Base-by-base conservation (phyloP, 2,888 invertebrate species). In the Scrobipalpa atriplicella region DNA sequence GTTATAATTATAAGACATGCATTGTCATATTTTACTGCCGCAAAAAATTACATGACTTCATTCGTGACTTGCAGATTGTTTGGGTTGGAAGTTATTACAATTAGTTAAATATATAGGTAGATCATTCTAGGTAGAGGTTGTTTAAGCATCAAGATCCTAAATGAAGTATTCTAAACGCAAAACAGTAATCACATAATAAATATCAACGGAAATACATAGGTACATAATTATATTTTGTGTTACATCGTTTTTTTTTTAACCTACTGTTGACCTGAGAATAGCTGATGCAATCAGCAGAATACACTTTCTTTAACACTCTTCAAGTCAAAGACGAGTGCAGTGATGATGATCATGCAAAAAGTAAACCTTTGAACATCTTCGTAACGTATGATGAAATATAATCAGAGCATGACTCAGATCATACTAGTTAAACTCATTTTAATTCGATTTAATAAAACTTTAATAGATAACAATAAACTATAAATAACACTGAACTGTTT, bases 401-500 rank as follows among this genome's bases (percentile, higher is more conserved):
- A 1, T n/a, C 16, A 5, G 0, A 47, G 5, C 47, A n/a, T 47
- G 0, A 47, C 47, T 3, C n/a, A 6, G n/a, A 13, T 43, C n/a
- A 43, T 43, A 43, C 13, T 6, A 43, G 3, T 43, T 43, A n/a
- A 43, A 43, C 43, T 10, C 43, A 43, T 43, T 13, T n/a, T n/a
- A 43, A 10, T 41, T 10, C 41, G 11, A 2, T n/a, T 43, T n/a
- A n/a, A 3, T 5, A n/a, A 16, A 13, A 43, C 13, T 13, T 43
- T 2, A 13, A 47, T 47, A 16, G 47, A 47, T 47, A 47, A 47
- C 47, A 9, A 9, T n/a, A 29, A 58, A 58, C 58, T 58, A 58
- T 58, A 58, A 58, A 58, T 58, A 58, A 61, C 19, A 41, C 61
- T 61, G 19, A 19, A 39, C 16, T 39, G 19, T 16, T 39, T 39